A percentile compares a stretch with the other conserved stretches of the same genome.
Evolutionary conservation across 2,888 invertebrate genomes (phyloP).

Genomic region (Dendrolimus pini): DNA sequence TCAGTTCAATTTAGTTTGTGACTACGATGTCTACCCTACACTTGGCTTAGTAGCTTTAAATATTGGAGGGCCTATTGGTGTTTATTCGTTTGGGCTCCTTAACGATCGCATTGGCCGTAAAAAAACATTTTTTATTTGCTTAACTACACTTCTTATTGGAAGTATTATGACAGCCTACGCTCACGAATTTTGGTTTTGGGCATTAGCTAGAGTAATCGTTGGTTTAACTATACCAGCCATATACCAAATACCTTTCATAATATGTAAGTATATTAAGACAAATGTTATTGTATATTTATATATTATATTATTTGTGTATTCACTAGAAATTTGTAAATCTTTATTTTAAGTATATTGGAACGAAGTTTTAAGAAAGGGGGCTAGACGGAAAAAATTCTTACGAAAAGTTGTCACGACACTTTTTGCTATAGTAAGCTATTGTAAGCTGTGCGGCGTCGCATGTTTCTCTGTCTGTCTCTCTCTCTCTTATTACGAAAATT

Average conservation of each 20-base stretch:
- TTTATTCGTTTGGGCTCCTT: constrained; percentile 89
- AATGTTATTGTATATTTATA: too few relatives aligned
- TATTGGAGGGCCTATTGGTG: constrained; percentile 92
- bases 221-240: constrained; percentile 94
- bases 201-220: constrained; percentile 86
- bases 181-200: constrained; percentile 89
- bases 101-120: constrained; percentile 93
- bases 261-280: constrained; percentile 80
- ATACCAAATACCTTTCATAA: constrained; percentile 96
- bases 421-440: too few relatives aligned
- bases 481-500: too few relatives aligned
- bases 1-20: constrained; percentile 94
- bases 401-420: too few relatives aligned
- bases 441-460: too few relatives aligned
- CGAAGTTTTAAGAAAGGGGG: too few relatives aligned
- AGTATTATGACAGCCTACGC: constrained; percentile 88
- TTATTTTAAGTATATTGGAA: neutral
- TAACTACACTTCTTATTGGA: constrained; percentile 87
- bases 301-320: too few relatives aligned
- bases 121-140: constrained; percentile 89
- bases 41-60: constrained; percentile 91
- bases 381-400: too few relatives aligned
- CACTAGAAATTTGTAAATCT: neutral
- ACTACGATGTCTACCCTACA: constrained; percentile 90
- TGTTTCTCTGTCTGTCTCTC: too few relatives aligned